Conservation (phyloP, 2,888 invertebrate genomes). For the Ephialtes manifestator region DNA sequence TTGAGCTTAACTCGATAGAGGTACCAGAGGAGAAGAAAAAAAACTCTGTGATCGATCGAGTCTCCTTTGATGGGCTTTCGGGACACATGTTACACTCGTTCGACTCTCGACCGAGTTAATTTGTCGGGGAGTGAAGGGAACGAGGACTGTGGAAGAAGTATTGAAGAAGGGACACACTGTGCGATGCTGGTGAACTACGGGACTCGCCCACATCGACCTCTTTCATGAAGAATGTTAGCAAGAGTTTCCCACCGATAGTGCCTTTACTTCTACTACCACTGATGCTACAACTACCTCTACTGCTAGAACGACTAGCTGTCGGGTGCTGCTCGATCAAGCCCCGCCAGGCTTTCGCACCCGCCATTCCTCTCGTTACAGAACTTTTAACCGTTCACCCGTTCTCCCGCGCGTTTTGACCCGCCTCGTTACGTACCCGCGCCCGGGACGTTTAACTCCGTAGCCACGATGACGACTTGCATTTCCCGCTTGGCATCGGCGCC, state of each 20-base stretch:
- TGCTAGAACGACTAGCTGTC: constrained; percentile 47
- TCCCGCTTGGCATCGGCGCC: constrained; percentile 4
- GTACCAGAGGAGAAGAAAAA: neutral
- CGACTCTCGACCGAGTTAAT: constrained; percentile 68
- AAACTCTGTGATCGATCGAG: constrained; percentile 62
- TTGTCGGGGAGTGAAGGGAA: constrained; percentile 47
- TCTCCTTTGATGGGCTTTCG: constrained; percentile 53
- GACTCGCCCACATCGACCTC: constrained; percentile 24
- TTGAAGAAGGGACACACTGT: constrained; percentile 23
- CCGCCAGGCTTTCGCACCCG: constrained; percentile 49
- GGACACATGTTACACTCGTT: constrained; percentile 69
- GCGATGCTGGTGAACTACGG: constrained; percentile 16
- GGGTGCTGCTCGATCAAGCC: constrained; percentile 66
- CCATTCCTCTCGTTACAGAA: constrained; percentile 58
- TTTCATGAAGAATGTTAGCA: constrained; percentile 24
- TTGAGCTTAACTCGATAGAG: neutral
- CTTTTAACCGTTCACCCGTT: constrained; percentile 60
- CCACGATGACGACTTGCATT: constrained; percentile 46
- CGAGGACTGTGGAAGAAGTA: neutral
- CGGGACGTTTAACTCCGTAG: constrained; percentile 35
- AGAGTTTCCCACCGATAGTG: constrained; percentile 29
- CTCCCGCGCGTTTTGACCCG: constrained; percentile 43
- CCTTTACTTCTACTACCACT: neutral
- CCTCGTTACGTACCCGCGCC: constrained; percentile 53
- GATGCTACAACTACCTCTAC: neutral